These are phyloP conservation scores for Aricia agestis DNA, from an alignment of 1,140 invertebrate species.

Conservation along the genomic window DNA sequence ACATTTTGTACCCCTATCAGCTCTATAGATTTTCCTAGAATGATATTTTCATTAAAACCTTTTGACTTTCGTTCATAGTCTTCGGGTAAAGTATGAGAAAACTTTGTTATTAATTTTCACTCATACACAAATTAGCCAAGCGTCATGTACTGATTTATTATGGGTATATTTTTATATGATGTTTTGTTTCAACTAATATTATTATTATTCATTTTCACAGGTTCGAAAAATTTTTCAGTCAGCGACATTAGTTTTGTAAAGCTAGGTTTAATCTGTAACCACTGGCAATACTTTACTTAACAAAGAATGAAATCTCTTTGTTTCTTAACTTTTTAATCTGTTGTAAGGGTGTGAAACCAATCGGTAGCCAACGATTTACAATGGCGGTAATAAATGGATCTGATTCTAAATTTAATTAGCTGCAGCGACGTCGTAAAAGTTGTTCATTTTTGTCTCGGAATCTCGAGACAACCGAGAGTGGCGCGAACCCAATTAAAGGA, in stretches of 20 bases:
- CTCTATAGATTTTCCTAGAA: constrained; percentile 40
- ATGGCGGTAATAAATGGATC: constrained; percentile 29
- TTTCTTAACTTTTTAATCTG: neutral
- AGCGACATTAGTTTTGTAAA: too few species aligned
- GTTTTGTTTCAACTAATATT: too few species aligned
- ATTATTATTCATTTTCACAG: too few species aligned
- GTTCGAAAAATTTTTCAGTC: too few species aligned
- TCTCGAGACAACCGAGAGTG: constrained; percentile 44
- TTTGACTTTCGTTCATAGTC: constrained; percentile 35
- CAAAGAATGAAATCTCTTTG: neutral
- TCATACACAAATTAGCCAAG: too few species aligned
- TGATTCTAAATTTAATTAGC: constrained; percentile 61
- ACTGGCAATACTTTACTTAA: too few species aligned
- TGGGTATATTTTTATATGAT: too few species aligned
- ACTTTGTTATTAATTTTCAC: constrained; percentile 12
- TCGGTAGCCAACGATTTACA: neutral
- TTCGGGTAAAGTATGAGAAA: neutral
- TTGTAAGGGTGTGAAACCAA: neutral
- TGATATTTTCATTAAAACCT: constrained; percentile 69
- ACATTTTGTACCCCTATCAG: constrained; percentile 13
- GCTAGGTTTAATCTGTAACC: too few species aligned
- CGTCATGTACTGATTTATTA: too few species aligned
- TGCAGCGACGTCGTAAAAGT: constrained; percentile 41
- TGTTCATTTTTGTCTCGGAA: constrained; percentile 57
- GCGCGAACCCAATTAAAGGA: constrained; percentile 60